Evolutionary conservation across 2,113 vertebrate genomes (phyloP), one percentile per base, ranked within the genome.

Genomic region (Urocynchramus pylzowi): DNA sequence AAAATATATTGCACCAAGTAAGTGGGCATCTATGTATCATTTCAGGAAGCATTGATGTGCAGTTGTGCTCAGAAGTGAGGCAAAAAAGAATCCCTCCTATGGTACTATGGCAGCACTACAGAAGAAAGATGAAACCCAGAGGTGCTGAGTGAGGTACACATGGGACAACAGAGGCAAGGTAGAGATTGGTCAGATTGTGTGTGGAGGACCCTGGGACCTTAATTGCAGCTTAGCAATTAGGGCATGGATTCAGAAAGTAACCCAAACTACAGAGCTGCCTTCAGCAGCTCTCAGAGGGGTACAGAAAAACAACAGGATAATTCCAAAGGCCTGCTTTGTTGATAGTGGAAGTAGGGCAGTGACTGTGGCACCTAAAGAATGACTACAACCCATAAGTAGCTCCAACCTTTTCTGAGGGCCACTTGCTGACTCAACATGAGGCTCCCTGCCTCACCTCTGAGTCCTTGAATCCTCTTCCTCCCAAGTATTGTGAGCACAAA

Each of bases 361-460:
- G 1, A 24, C 26, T 63, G 21, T 54, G 33, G 12, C 44, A n/a
- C 9, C 16, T 42, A 14, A 68, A 60, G 31, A 53, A n/a, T 12
- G 21, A 31, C 10, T 52, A 63, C 11, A 57, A 13, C 3, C 9
- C 26, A 84, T n/a, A 6, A 61, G 20, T 54, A 71, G 16, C 14
- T 73, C 8, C 19, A 52, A 3, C 18, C 13, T 26, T 73, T 9
- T 35, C 22, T 60, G 24, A 45, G 41, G 17, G 9, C 20, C 42
- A 13, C 64, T 71, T 75, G 20, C 41, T 68, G 21, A 21, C n/a
- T 33, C 1, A 0, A 12, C 0, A 0, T 20, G 10, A 33, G 18
- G 10, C 11, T 75, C 27, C 10, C 14, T 63, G 13, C 16, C 47
- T 74, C 56, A 30, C 7, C 4, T 53, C 4, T 4, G 39, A 37